phyloP scores from a whole-genome alignment of 2,888 invertebrate genomes.

The Resseliella maxima region DNA sequence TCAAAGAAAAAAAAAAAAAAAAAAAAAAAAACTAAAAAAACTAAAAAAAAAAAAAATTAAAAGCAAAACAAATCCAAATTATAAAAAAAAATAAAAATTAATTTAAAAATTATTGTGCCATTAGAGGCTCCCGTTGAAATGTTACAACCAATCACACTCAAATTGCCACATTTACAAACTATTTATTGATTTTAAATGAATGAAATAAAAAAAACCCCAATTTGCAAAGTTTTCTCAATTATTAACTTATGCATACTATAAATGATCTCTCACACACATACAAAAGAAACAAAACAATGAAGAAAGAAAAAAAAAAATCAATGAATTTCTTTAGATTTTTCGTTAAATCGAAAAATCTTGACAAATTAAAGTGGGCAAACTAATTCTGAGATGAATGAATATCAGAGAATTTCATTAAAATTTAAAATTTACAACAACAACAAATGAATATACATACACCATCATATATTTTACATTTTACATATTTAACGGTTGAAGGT shows the following conservation, averaged over 20 bases:
- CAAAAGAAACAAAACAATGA: too few species aligned
- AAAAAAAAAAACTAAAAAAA: not conserved
- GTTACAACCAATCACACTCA: conserved; percentile 12
- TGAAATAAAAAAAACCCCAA: not conserved
- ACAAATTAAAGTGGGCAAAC: not conserved
- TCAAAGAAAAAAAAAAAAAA: not conserved
- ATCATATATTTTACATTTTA: conserved; percentile 29
- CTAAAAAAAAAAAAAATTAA: not conserved
- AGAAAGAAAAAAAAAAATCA: too few species aligned
- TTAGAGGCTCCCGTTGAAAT: not conserved
- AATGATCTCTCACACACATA: not conserved
- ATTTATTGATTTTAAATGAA: not conserved
- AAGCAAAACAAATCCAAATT: not conserved
- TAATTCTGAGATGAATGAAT: not conserved
- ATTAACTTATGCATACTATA: not conserved
- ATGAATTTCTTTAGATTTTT: too few species aligned
- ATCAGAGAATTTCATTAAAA: conserved; percentile 21
- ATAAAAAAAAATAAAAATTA: too few species aligned
- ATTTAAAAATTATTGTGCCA: not conserved
- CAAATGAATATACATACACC: conserved; percentile 26
- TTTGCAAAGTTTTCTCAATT: not conserved
- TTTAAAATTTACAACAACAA: conserved; percentile 42
- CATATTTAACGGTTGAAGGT: conserved; percentile 32
- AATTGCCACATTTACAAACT: conserved; percentile 33
- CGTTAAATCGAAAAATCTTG: too few species aligned